A percentile compares a stretch with the other conserved stretches of the same genome.
phyloP scores from a whole-genome alignment of 2,797 vertebrate species.

The Acestrorhynchus altus region DNA sequence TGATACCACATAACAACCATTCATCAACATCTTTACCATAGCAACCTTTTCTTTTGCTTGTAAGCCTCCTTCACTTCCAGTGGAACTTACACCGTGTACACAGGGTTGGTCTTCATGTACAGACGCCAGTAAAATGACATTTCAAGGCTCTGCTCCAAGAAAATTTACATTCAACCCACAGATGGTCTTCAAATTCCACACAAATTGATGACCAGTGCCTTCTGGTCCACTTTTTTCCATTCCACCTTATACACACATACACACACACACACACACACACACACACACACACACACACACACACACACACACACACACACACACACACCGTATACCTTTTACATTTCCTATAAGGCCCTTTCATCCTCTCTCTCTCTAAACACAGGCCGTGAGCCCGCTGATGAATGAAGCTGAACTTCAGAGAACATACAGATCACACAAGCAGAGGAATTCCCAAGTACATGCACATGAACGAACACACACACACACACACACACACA shows the following conservation, averaged over 20 bases:
- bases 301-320: conserved; percentile 21
- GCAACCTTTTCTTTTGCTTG: no score
- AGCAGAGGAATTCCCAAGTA: conserved; percentile 23
- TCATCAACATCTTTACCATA: no score
- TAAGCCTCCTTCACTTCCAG: no score
- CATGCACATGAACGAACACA: conserved; percentile 20
- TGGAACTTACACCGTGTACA: no score
- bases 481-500: conserved; percentile 11
- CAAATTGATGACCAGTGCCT: no score
- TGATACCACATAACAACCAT: no score
- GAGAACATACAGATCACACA: conserved; percentile 39
- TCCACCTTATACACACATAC: conserved; percentile 10
- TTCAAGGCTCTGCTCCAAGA: no score
- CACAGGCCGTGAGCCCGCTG: conserved; percentile 25
- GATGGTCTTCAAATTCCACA: no score
- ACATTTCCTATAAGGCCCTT: conserved; percentile 32
- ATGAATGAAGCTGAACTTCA: conserved; percentile 40
- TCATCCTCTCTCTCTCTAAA: conserved; percentile 39
- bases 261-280: conserved; percentile 23
- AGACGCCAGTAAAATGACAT: no score
- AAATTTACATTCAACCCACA: no score
- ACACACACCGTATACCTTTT: conserved; percentile 35
- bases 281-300: conserved; percentile 23
- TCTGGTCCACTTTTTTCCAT: background rate
- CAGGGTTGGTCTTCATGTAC: no score